Conservation (phyloP, 2,797 vertebrate genomes). For the Centropyge bicolor region DNA sequence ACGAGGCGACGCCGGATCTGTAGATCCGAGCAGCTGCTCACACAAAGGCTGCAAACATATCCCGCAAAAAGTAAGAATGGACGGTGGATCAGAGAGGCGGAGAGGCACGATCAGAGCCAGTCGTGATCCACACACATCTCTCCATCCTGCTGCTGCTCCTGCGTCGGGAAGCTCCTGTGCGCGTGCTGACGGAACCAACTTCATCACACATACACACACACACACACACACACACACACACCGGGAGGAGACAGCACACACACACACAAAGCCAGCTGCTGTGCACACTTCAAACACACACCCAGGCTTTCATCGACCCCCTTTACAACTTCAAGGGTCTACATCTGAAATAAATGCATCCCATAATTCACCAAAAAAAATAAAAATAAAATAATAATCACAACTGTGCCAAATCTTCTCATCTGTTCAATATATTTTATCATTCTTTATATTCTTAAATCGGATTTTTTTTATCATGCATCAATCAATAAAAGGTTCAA, state of each 20-base stretch:
- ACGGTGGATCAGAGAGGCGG: conserved; percentile 20
- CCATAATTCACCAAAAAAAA: neutral
- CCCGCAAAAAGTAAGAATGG: conserved; percentile 25
- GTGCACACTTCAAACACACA: conserved; percentile 62
- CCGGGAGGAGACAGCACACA: conserved; percentile 79
- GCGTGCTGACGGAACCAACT: conserved; percentile 74
- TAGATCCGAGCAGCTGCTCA: conserved; percentile 50
- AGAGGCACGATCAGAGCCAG: conserved; percentile 47
- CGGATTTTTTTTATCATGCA: neutral
- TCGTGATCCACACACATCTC: conserved; percentile 65
- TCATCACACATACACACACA: conserved; percentile 57
- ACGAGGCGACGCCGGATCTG: conserved; percentile 20
- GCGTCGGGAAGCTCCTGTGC: conserved; percentile 72
- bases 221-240: conserved; percentile 45
- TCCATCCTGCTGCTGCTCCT: conserved; percentile 54
- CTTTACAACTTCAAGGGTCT: conserved; percentile 26
- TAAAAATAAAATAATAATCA: neutral
- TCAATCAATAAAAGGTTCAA: neutral
- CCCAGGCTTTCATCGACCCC: conserved; percentile 45
- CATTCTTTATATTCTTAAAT: neutral
- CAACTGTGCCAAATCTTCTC: neutral
- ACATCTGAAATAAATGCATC: neutral
- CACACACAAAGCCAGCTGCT: conserved; percentile 71
- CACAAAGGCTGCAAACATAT: conserved; percentile 30
- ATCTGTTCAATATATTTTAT: neutral